A percentile compares a stretch with the other conserved stretches of the same genome.
These are phyloP conservation scores for Tinamus guttatus DNA, from an alignment of 2,113 vertebrate species.

Conservation along the genomic window DNA sequence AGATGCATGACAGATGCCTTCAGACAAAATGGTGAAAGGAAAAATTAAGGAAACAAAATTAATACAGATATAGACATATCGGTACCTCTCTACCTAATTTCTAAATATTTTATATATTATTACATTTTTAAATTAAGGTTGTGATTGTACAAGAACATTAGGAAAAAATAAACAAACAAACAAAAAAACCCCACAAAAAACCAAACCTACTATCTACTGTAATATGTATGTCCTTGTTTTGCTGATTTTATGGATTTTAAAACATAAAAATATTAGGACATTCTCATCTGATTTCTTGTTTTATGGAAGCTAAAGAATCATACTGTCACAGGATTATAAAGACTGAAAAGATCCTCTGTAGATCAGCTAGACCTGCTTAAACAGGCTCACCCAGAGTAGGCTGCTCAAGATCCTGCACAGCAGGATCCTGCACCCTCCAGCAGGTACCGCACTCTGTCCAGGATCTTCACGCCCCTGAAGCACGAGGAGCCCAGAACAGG, in stretches of 20 bases:
- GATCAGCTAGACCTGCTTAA: no score
- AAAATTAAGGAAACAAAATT: accelerated
- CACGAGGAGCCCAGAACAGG: background rate
- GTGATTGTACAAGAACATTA: background rate
- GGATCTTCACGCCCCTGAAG: background rate
- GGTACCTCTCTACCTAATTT: background rate
- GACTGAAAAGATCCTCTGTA: no score
- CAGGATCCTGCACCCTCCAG: no score
- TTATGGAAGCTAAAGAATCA: background rate
- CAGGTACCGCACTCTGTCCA: background rate
- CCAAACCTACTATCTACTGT: background rate
- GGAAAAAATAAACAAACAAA: background rate
- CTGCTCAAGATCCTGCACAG: no score
- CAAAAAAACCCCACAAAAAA: background rate
- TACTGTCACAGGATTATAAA: no score
- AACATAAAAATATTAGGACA: background rate
- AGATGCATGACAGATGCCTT: no score
- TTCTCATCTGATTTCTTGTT: background rate
- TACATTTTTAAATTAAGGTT: background rate
- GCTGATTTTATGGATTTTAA: background rate
- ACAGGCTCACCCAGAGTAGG: no score
- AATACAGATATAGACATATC: background rate
- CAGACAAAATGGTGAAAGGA: background rate
- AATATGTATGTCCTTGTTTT: background rate
- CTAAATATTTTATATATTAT: background rate